A percentile compares a stretch with the other conserved stretches of the same genome.
These are phyloP conservation scores for Sesamia nonagrioides DNA, from an alignment of 1,140 invertebrate genomes.

Conservation along the genomic window DNA sequence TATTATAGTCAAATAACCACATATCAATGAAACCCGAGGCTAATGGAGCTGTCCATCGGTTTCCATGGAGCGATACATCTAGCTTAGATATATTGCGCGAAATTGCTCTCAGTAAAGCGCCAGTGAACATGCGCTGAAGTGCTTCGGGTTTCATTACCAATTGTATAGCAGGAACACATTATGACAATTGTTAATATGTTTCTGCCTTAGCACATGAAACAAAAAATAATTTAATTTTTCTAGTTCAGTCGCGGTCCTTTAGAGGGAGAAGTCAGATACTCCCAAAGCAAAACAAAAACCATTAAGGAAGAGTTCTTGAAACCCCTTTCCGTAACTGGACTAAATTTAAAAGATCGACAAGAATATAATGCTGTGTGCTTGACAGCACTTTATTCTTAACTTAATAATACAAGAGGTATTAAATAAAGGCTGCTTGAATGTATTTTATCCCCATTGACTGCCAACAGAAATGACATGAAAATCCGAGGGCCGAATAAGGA, in stretches of 20 bases:
- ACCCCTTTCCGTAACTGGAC: constrained; percentile 8
- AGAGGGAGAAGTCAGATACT: constrained; percentile 21
- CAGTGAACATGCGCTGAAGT: background rate
- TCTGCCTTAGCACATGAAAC: background rate
- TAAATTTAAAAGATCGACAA: background rate
- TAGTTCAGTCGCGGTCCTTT: constrained; percentile 19
- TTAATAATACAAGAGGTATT: background rate
- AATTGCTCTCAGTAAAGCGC: background rate
- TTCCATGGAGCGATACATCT: background rate
- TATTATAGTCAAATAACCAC: no score
- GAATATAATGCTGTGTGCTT: constrained; percentile 2
- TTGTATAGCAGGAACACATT: background rate
- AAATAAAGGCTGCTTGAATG: background rate
- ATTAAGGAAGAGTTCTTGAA: background rate
- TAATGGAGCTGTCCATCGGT: background rate
- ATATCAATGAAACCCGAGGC: background rate
- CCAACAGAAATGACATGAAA: background rate
- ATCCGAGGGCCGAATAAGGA: background rate
- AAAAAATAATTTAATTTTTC: background rate
- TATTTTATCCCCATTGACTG: background rate
- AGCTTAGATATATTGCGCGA: background rate
- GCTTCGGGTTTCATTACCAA: background rate
- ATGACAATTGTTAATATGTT: constrained; percentile 16
- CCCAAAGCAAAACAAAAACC: background rate
- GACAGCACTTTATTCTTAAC: background rate